Evolutionary conservation across 2,888 invertebrate genomes (phyloP).

Genomic region (Salticus scenicus): DNA sequence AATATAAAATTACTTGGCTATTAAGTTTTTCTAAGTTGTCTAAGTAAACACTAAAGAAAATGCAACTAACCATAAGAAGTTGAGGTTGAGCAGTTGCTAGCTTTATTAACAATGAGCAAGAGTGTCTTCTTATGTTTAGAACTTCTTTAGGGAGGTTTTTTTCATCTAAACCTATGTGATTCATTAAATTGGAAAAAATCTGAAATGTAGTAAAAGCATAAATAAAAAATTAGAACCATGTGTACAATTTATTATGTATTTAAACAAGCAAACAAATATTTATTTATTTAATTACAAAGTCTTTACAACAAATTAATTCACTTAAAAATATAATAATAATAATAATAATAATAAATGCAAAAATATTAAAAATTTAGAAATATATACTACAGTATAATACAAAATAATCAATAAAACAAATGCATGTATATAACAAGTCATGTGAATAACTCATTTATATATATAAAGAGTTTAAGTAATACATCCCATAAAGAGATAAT

Average conservation of each 20-base stretch:
- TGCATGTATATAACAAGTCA: no score
- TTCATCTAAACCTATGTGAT: constrained; percentile 82
- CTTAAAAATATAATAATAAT: neutral
- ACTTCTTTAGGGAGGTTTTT: constrained; percentile 84
- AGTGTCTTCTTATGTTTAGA: constrained; percentile 90
- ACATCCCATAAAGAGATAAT: no score
- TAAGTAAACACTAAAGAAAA: neutral
- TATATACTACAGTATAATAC: no score
- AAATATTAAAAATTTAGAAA: no score
- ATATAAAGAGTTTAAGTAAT: no score
- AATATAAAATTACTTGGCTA: no score
- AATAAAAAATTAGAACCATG: constrained; percentile 25
- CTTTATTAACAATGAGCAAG: constrained; percentile 92
- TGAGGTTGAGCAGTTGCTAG: constrained; percentile 90
- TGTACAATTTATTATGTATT: no score
- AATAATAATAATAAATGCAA: no score
- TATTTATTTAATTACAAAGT: neutral
- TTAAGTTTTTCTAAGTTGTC: no score
- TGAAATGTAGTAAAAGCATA: constrained; percentile 69
- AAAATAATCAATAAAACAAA: no score
- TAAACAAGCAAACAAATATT: no score
- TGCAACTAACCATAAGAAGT: constrained; percentile 80
- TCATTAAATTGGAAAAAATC: constrained; percentile 89
- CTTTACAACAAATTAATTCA: neutral
- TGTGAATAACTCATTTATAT: no score